A percentile compares a stretch with the other conserved stretches of the same genome.
These are phyloP conservation scores for Scrobipalpa atriplicella DNA, from an alignment of 2,888 invertebrate species.

Conservation along the genomic window DNA sequence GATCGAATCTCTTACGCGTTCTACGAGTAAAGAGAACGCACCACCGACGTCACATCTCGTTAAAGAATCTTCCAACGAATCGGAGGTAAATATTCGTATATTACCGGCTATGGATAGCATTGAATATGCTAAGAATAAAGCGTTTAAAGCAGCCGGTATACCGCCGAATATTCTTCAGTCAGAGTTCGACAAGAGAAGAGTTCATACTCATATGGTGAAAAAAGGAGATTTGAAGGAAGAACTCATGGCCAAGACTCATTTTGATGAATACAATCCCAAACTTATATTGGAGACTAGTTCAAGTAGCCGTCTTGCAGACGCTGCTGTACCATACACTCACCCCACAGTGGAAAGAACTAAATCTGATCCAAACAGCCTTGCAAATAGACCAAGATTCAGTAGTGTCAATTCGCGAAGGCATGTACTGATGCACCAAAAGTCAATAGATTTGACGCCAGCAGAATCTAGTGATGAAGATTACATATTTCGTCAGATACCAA, in stretches of 20 bases:
- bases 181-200: constrained; percentile 83
- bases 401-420: constrained; percentile 89
- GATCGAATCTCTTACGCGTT: constrained; percentile 87
- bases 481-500: constrained; percentile 88
- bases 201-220: constrained; percentile 70
- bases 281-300: constrained; percentile 80
- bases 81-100: constrained; percentile 75
- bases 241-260: constrained; percentile 85
- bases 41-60: constrained; percentile 61
- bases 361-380: constrained; percentile 92
- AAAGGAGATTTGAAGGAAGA: constrained; percentile 84
- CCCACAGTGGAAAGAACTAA: constrained; percentile 92
- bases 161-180: constrained; percentile 82
- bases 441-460: constrained; percentile 92
- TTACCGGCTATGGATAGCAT: constrained; percentile 81
- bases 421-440: constrained; percentile 92
- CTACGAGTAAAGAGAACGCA: constrained; percentile 68
- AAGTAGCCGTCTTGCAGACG: constrained; percentile 77
- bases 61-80: constrained; percentile 79
- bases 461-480: constrained; percentile 94
- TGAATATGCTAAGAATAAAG: constrained; percentile 82
- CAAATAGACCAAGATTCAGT: constrained; percentile 87
- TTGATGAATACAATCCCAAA: constrained; percentile 89
- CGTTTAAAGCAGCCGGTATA: constrained; percentile 64
- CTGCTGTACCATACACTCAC: constrained; percentile 83